Evolutionary conservation across 2,888 invertebrate species (phyloP), one percentile per base, ranked within the genome.

Genomic region (Tetranychus truncatus): DNA sequence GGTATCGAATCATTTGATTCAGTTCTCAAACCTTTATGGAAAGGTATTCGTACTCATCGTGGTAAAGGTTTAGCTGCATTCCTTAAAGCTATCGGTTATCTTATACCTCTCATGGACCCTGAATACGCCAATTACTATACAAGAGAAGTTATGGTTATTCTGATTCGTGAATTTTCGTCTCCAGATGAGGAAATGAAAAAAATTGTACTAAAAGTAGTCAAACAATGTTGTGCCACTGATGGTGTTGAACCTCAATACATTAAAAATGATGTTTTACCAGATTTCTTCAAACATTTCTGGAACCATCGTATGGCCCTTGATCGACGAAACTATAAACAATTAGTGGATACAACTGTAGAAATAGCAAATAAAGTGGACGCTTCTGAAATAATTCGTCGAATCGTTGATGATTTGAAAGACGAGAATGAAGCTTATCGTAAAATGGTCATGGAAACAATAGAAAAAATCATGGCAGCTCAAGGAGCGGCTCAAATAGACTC

Each of bases 121-220:
- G 99, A 99, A 84, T 99, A 99, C 81, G 99, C 99, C 0, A 97
- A 96, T 84, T 99, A 99, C 83, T 99, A 99, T 82, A 99, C 99
- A 1, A 88, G 96, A 80, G 99, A 99, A 89, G 99, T 96, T 82
- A 95, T 95, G 95, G 85, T 95, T 84, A 99, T 99, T 83, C 86
- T 99, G 45, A 97, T 99, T 80, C 88, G 99, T 84, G 99, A 99
- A 86, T 99, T 99, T 84, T 96, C 96, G 84, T 97, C 97, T 76
- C 99, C 99, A 0, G 99, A 99, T 83, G 99, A 99, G 84, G 99
- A 99, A 87, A 99, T 99, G 99, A 99, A 99, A 84, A 99, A 99
- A 83, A 99, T 99, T 85, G 99, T 99, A 0, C 86, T 99, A 78
- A 99, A 99, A 87, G 92, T 97, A 77, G 99, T 99, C 77, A 99